Percentiles rank a stretch among this genome's conserved stretches.
Conservation (phyloP, 2,113 vertebrate genomes). For the Agelaius phoeniceus region DNA sequence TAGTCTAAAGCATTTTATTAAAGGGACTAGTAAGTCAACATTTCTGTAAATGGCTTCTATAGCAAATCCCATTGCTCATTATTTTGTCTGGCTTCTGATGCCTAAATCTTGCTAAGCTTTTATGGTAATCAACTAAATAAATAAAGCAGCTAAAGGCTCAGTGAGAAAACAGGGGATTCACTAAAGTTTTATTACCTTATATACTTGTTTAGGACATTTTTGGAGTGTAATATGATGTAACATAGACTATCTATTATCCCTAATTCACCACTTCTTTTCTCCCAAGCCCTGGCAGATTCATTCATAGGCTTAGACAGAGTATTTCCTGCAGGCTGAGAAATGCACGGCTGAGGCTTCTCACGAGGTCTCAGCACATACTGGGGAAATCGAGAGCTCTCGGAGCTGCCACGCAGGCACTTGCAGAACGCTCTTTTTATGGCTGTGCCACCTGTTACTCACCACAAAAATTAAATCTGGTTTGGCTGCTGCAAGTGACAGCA, state of each 20-base stretch:
- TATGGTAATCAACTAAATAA: neutral
- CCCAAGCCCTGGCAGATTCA: neutral
- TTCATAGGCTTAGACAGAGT: neutral
- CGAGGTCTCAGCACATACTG: conserved; percentile 14
- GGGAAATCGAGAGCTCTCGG: conserved; percentile 4
- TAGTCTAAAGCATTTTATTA: neutral
- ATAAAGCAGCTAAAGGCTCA: neutral
- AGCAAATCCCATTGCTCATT: neutral
- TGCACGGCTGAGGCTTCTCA: conserved; percentile 11
- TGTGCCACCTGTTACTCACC: conserved; percentile 16
- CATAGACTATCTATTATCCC: neutral
- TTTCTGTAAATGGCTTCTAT: neutral
- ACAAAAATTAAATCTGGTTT: neutral
- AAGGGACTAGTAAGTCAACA: neutral
- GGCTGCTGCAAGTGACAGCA: neutral
- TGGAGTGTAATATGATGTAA: neutral
- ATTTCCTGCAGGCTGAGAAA: neutral
- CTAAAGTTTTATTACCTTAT: neutral
- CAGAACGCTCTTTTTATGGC: conserved; percentile 27
- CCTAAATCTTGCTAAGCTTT: neutral
- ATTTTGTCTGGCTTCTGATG: neutral
- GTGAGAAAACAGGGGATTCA: neutral
- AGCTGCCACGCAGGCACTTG: neutral
- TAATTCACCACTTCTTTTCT: neutral
- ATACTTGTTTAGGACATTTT: neutral